Evolutionary conservation across 2,797 vertebrate genomes (phyloP), one percentile per base, ranked within the genome.

Genomic region (Etheostoma nigrum): DNA sequence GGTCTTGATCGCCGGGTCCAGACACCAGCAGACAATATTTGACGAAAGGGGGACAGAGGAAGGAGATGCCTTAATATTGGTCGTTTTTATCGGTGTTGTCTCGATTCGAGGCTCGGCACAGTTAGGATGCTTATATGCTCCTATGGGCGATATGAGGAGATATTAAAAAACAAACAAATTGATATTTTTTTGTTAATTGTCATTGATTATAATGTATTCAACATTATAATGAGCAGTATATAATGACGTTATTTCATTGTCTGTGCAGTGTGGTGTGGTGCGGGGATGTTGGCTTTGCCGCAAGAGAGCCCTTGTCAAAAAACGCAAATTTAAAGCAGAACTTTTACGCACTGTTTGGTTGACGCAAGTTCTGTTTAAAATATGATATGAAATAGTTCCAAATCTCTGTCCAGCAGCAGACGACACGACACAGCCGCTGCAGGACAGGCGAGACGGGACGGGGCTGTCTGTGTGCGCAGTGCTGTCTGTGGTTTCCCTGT

Each of bases 1-100:
- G 95, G 95, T 95, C 95, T 96, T 93, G 95, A 95, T 95, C 89
- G 90, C 91, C 93, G 87, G 93, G 94, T 96, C 94, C 95, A 95
- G 94, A 95, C 94, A 94, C 95, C 91, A 90, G 92, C 91, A 82
- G 88, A 86, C 86, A 85, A 88, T 69, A 83, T 85, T 93, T 92
- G 88, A 87, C 74, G 77, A 66, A 54, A 64, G 14, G 1, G 7
- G 15, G 51, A 71, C 33, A 60, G 25, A 40, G 33, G 36, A 25
- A 19, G n/a, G 45, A 61, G 36, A 62, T 48, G 63, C 47, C 13
- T 40, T 25, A 42, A 74, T 58, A 23, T 12, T 23, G 74, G 85
- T 89, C 70, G 59, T 45, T 79, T 79, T 82, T 69, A 76, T 14
- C 15, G 52, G 82, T 66, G 47, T 88, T 79, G 89, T 76, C 61